phyloP scores from a whole-genome alignment of 2,113 vertebrate genomes.

The Pipa parva region DNA sequence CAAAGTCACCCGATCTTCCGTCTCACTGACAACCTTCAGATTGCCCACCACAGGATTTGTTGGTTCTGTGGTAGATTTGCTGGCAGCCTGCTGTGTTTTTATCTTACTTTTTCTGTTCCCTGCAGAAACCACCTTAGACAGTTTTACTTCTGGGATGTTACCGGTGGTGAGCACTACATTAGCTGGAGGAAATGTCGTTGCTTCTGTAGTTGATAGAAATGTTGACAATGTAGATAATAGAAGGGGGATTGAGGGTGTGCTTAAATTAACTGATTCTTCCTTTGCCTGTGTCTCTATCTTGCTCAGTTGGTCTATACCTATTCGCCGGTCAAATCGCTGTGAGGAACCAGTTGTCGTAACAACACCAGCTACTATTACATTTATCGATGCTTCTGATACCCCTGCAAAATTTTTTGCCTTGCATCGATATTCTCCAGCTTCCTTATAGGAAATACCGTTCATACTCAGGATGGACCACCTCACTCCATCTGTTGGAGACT shows the following conservation, averaged over 20 bases:
- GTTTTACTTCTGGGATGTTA: slow-evolving; percentile 27
- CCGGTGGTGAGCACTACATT: slow-evolving; percentile 36
- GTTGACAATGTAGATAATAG: slow-evolving; percentile 31
- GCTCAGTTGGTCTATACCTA: slow-evolving; percentile 18
- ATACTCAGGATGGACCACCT: slow-evolving; percentile 94
- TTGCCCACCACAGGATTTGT: slow-evolving; percentile 60
- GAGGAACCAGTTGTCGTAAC: slow-evolving; percentile 58
- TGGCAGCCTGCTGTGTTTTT: slow-evolving; percentile 42
- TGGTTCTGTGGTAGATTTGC: slow-evolving; percentile 47
- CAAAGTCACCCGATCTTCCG: slow-evolving; percentile 75
- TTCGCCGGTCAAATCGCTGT: slow-evolving; percentile 48
- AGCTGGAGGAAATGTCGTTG: slow-evolving; percentile 26
- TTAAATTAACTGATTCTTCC: slow-evolving; percentile 28
- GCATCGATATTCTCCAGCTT: slow-evolving; percentile 87
- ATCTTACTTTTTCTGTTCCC: slow-evolving; percentile 57
- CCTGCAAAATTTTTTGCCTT: slow-evolving; percentile 90
- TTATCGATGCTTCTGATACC: slow-evolving; percentile 74
- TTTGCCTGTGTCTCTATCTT: slow-evolving; percentile 44
- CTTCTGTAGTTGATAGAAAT: slow-evolving; percentile 23
- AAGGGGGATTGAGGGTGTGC: slow-evolving; percentile 26
- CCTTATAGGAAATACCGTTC: slow-evolving; percentile 75
- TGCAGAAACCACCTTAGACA: slow-evolving; percentile 47
- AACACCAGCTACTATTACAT: slow-evolving; percentile 71
- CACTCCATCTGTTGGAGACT: slow-evolving; percentile 84
- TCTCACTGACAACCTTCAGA: slow-evolving; percentile 75